Evolutionary conservation across 2,797 vertebrate genomes (phyloP), one percentile per base, ranked within the genome.

Genomic region (Champsocephalus gunnari): DNA sequence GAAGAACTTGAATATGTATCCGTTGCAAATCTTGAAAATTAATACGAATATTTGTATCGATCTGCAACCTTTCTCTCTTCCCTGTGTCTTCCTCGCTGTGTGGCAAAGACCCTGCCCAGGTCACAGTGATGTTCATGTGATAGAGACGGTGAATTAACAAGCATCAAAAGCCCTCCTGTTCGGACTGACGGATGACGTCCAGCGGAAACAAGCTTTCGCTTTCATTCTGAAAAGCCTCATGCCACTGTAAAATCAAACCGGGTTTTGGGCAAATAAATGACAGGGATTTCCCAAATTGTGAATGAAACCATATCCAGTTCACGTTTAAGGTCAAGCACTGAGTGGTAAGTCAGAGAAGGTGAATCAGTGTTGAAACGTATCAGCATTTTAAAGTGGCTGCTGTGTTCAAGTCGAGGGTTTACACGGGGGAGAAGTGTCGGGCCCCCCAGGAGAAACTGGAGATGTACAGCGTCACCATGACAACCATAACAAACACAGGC

Each of bases 91-190:
- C 1, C 32, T 57, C 9, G 1, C 44, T 59, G 9, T 55, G 24
- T 41, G 24, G 53, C 41, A 41, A 41, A 47, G 13, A 7, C 11
- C 1, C 5, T 16, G 34, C 9, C 17, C 44, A 53, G 19, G 10
- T 61, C 62, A 66, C 9, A 8, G 5, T 38, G 24, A 50, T 34
- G 11, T 28, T 28, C 56, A 62, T 45, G 50, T 71, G 61, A 71
- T 63, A 55, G n/a, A 45, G 17, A 19, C 1, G 3, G 14, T 38
- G 12, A 53, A 58, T 54, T n/a, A 44, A 9, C 7, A 17, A 9
- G 44, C 53, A 19, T 54, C 9, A 76, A 49, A 73, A 73, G 44
- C 7, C 4, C 34, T 50, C 49, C 67, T 68, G 63, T 61, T 60
- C 63, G 24, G 34, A 34, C 16, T 5, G 32, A 5, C 0, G 0